Base-by-base conservation (phyloP, 2,888 invertebrate genomes). In the Galeopsomyia nigrocyanea region DNA sequence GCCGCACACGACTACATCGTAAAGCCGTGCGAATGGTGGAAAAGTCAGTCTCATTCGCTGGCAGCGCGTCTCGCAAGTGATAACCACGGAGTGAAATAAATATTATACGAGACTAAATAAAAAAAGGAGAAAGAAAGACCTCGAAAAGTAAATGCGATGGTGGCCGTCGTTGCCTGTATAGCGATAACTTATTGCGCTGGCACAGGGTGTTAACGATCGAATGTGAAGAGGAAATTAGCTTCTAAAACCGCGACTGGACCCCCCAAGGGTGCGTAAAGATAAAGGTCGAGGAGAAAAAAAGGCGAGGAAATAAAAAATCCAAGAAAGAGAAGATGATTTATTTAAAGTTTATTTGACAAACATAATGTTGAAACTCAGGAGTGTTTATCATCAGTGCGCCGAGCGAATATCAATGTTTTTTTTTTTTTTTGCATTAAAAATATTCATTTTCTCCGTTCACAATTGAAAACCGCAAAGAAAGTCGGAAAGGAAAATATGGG, bases 181-280 rank as follows among this genome's bases (percentile, higher is more conserved):
- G 80, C 81, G 79, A 80, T 80, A 80, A 82, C 75, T 81, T 81
- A 82, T 79, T 79, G 80, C 79, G 77, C 75, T 78, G 74, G 68
- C 74, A 61, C 57, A 76, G 76, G 77, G 77, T 78, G 82, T 84
- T 82, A 83, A 83, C 81, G 81, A 77, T 76, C 84, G 83, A 86
- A 85, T 80, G 84, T 76, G 82, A 79, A 79, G 80, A 82, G 86
- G 86, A 85, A 86, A 86, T 86, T 86, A 86, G 84, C 82, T 80
- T 80, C 78, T 79, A 80, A 79, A 80, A 72, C 77, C 79, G 78
- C 17, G 53, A 7, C 51, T 9, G 13, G 16, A 51, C 46, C 19
- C 56, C 75, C 77, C 79, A 63, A 64, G 71, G 60, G 66, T 53
- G 65, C 76, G 79, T 81, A 80, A 82, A 82, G 81, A 83, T 83